Percentiles rank a stretch among this genome's conserved stretches.
These are phyloP conservation scores for Ptilonorhynchus violaceus DNA, from an alignment of 2,113 vertebrate species.

Conservation along the genomic window DNA sequence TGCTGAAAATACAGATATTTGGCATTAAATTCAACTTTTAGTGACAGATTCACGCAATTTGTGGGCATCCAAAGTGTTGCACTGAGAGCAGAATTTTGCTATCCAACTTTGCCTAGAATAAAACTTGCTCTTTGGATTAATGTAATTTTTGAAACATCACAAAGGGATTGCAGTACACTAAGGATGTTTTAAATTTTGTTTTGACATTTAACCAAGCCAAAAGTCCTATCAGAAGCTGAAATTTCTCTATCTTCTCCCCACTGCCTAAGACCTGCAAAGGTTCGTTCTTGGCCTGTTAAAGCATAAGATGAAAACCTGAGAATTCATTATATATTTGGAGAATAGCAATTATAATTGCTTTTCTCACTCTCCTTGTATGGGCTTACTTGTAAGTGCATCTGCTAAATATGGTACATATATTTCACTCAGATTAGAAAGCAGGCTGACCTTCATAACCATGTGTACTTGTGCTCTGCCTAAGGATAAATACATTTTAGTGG, in stretches of 20 bases:
- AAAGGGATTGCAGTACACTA: not conserved
- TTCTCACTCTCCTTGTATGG: constrained; percentile 46
- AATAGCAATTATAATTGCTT: constrained; percentile 57
- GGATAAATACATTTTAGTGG: not conserved
- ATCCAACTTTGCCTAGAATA: not conserved
- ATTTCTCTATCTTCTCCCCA: not conserved
- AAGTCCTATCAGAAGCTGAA: not conserved
- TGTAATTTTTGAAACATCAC: not conserved
- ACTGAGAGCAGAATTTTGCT: not conserved
- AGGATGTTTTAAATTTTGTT: not conserved
- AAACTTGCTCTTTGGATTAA: not conserved
- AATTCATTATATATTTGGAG: not conserved
- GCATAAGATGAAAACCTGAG: not conserved
- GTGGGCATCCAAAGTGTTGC: not conserved
- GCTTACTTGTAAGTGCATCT: not conserved
- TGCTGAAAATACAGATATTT: constrained; percentile 18
- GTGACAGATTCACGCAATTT: not conserved
- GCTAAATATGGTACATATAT: constrained; percentile 31
- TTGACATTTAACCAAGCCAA: not conserved
- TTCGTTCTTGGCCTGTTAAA: constrained; percentile 18
- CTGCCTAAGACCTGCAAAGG: not conserved
- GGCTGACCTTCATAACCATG: constrained; percentile 24
- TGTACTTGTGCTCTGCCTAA: constrained; percentile 6
- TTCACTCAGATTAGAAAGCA: constrained; percentile 35
- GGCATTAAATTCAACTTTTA: not conserved